A percentile compares a stretch with the other conserved stretches of the same genome.
Conservation (phyloP, 1,140 invertebrate species). For the Thaumatotibia leucotreta region DNA sequence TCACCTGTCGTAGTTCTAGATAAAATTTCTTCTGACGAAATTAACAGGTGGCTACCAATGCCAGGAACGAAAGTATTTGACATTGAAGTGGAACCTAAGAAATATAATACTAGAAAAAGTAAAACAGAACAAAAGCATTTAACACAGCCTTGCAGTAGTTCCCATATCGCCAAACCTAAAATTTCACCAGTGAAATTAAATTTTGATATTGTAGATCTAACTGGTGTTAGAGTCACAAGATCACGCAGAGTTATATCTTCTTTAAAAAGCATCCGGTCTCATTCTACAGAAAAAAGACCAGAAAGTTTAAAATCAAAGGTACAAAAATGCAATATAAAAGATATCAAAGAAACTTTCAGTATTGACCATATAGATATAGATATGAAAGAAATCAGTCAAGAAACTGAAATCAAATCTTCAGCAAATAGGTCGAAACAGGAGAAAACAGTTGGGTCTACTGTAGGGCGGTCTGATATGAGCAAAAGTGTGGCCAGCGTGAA, state of each 20-base stretch:
- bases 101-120: background rate
- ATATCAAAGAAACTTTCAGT: background rate
- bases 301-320: background rate
- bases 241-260: background rate
- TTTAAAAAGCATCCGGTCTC: background rate
- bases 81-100: background rate
- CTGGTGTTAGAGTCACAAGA: background rate
- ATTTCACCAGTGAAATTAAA: slow-evolving; percentile 45
- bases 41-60: slow-evolving; percentile 34
- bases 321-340: background rate
- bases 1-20: slow-evolving; percentile 32
- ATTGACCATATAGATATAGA: no score
- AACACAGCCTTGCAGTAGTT: background rate
- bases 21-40: slow-evolving; percentile 32
- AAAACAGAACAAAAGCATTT: background rate
- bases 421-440: background rate
- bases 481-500: slow-evolving; percentile 30
- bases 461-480: background rate
- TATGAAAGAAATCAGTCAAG: background rate
- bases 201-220: slow-evolving; percentile 20
- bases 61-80: background rate
- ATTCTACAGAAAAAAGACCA: background rate
- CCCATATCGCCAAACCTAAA: slow-evolving; percentile 17
- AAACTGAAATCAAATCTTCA: background rate
- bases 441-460: background rate